Percentiles rank a stretch among this genome's conserved stretches.
Evolutionary conservation across 2,888 invertebrate species (phyloP).

Genomic region (Philonicus albiceps): DNA sequence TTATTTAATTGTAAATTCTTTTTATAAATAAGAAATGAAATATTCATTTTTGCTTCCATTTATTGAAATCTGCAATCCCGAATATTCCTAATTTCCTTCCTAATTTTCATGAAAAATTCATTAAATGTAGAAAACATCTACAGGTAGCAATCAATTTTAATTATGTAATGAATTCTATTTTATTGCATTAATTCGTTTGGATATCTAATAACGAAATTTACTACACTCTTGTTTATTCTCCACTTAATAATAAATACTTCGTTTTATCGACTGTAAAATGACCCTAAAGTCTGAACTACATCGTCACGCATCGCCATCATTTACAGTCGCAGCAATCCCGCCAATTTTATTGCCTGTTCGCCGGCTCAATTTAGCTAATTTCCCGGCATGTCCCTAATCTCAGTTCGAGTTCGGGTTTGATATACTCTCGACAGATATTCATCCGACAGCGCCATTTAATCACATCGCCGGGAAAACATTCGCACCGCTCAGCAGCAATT

Average conservation of each 20-base stretch:
- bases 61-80: not conserved
- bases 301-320: not conserved
- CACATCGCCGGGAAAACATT: not conserved
- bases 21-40: too few relatives aligned
- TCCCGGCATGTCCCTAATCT: not conserved
- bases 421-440: constrained; percentile 17
- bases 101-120: not conserved
- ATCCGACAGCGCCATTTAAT: not conserved
- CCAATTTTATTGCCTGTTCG: not conserved
- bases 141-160: not conserved
- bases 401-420: not conserved
- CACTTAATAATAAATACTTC: not conserved
- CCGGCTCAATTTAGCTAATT: not conserved
- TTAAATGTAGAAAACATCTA: not conserved
- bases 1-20: too few relatives aligned
- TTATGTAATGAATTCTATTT: not conserved
- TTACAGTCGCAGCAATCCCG: not conserved
- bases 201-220: not conserved
- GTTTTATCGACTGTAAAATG: not conserved
- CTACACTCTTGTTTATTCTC: not conserved
- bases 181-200: not conserved
- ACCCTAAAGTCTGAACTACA: not conserved
- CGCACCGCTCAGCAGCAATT: not conserved
- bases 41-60: too few relatives aligned
- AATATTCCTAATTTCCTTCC: not conserved